Base-by-base conservation (phyloP, 2,113 vertebrate species). In the Lontra canadensis region DNA sequence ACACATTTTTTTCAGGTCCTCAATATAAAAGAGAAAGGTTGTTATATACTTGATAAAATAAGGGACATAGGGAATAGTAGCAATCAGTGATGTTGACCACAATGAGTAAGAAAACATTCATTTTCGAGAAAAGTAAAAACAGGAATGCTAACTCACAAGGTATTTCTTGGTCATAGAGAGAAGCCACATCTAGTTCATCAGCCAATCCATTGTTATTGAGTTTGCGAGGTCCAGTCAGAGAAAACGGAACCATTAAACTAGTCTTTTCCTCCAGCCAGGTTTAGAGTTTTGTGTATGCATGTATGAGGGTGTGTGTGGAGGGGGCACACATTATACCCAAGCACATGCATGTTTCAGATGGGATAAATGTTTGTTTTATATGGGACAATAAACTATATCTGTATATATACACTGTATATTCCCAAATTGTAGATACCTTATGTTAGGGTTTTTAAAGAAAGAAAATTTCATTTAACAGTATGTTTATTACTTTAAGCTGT, bases 401-500 rank as follows among this genome's bases (percentile, higher is more conserved):
- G 26, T 17, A 18, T 39, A 42, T 57, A 90, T 15, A 73, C 7
- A 36, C 9, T 20, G 29, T 34, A 47, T 49, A 23, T 69, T 1
- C 4, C 4, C 29, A 63, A 49, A n/a, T 1, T 61, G 1, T 47
- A 74, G 9, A 55, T 79, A 29, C 3, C 5, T 29, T 73, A 12
- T 52, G 1, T 86, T 84, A 34, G 6, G 0, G 13, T 73, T 89
- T 89, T 85, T 34, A 71, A 88, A 71, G 34, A 79, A 82, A 96
- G 52, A 39, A 63, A 79, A 82, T 69, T 93, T 71, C 71, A 82
- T 36, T 10, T 20, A 79, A 88, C 81, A 85, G 3, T 15, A 15
- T 86, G 59, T 93, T 96, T 89, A 63, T 93, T 96, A 93, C 84
- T 10, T 83, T 95, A 79, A 94, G 52, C 55, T 47, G 1, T 3